Base-by-base conservation (phyloP, 2,797 vertebrate genomes). In the Microchirus variegatus region DNA sequence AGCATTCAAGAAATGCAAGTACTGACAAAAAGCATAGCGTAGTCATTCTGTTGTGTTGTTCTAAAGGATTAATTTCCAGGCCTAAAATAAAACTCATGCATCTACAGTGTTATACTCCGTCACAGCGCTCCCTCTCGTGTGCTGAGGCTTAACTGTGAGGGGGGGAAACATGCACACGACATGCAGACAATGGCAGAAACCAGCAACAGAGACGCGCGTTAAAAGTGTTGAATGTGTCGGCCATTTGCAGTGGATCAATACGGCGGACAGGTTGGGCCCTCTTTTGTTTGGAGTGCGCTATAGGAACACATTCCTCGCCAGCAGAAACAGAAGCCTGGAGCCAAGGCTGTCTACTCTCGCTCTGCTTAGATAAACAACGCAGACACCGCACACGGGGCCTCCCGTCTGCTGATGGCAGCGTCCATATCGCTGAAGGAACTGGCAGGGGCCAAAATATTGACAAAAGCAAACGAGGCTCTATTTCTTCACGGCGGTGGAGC, bases 251-350 rank as follows among this genome's bases (percentile, higher is more conserved):
- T 91, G 93, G 94, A 95, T 95, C 94, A 92, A 94, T 95, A 93
- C 86, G 80, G 77, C 68, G 87, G 90, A 83, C 82, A 90, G 93
- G 87, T 90, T 74, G 78, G 93, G 92, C 90, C 89, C 87, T 93
- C 88, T 95, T 95, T 94, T 95, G 95, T 95, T 95, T 96, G 92
- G 92, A 92, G 84, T 91, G 83, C 92, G 87, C 89, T 89, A 87
- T 85, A 91, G 87, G 89, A 94, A 94, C 92, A 87, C 93, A 94
- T 95, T 95, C 94, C 92, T 91, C 82, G 90, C 92, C 87, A 86
- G 91, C 92, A 90, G 93, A 94, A 94, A 95, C 92, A 94, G 92
- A 93, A 95, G 92, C 83, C 94, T 95, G 95, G 95, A 96, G 95
- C 93, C 95, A 90, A 87, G 77, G 86, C 90, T 91, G 93, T 94